Conservation (phyloP, 2,888 invertebrate species). For the Aphidius colemani region DNA sequence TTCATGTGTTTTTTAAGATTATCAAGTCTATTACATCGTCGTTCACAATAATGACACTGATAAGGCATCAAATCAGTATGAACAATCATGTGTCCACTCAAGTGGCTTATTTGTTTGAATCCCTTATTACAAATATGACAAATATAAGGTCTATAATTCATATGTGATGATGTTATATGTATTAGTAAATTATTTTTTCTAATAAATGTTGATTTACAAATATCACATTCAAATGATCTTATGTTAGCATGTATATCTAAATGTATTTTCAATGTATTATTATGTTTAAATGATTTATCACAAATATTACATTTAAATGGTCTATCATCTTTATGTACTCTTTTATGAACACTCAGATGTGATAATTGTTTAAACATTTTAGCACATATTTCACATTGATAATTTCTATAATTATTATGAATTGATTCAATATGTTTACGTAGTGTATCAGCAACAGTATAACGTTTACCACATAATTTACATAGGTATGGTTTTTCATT, state of each 20-base stretch:
- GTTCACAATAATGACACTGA: constrained; percentile 50
- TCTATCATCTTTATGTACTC: constrained; percentile 62
- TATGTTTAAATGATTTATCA: constrained; percentile 63
- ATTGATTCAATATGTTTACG: constrained; percentile 49
- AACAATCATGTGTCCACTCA: constrained; percentile 51
- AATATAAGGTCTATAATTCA: constrained; percentile 49
- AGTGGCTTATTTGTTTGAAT: constrained; percentile 50
- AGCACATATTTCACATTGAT: constrained; percentile 53
- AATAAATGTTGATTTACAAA: constrained; percentile 61
- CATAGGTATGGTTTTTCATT: constrained; percentile 49
- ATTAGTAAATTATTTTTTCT: constrained; percentile 51
- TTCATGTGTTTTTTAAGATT: constrained; percentile 53
- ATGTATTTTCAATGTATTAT: constrained; percentile 62
- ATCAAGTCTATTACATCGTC: constrained; percentile 50
- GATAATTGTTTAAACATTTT: constrained; percentile 54
- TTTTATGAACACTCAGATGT: constrained; percentile 53
- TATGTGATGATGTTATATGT: constrained; percentile 51
- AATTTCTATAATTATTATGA: constrained; percentile 49
- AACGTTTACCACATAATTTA: constrained; percentile 50
- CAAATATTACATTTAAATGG: constrained; percentile 63
- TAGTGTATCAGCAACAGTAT: constrained; percentile 49
- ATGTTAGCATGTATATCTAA: constrained; percentile 59
- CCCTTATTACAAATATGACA: constrained; percentile 50
- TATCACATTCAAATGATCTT: constrained; percentile 61
- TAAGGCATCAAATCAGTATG: constrained; percentile 53